Evolutionary conservation across 1,140 invertebrate genomes (phyloP).

Genomic region (Patella vulgata): DNA sequence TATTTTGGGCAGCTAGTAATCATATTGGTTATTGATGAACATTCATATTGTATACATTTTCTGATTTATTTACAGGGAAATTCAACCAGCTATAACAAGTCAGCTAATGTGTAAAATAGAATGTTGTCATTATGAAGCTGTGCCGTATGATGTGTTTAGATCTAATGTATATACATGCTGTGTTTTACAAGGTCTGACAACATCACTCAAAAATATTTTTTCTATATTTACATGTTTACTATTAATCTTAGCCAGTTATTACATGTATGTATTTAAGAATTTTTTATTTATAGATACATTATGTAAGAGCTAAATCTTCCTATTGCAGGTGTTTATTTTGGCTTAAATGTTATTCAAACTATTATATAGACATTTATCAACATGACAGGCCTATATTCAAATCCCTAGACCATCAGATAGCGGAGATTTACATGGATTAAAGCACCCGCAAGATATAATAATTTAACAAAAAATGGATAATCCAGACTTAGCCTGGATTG

Average conservation of each 20-base stretch:
- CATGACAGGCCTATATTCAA: too few species aligned
- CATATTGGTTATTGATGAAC: too few species aligned
- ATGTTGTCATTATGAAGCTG: constrained; percentile 42
- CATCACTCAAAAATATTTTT: constrained; percentile 1
- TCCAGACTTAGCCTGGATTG: too few species aligned
- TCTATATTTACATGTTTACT: background rate
- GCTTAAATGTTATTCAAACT: background rate
- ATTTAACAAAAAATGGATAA: too few species aligned
- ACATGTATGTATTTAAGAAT: background rate
- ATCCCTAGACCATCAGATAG: too few species aligned
- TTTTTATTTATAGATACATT: background rate
- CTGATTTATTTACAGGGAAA: constrained; percentile 33
- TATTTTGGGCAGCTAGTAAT: too few species aligned
- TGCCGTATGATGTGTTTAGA: constrained; percentile 45
- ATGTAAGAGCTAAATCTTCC: background rate
- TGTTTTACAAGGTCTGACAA: constrained; percentile 53
- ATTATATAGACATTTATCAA: too few species aligned
- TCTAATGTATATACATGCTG: constrained; percentile 44
- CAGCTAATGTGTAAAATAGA: constrained; percentile 42
- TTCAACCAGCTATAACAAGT: constrained; percentile 27
- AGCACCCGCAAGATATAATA: too few species aligned
- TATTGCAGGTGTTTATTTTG: background rate
- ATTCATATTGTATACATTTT: too few species aligned
- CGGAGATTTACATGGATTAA: too few species aligned
- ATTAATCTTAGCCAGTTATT: background rate